Percentiles rank a stretch among this genome's conserved stretches.
These are phyloP conservation scores for Menura novaehollandiae DNA, from an alignment of 2,113 vertebrate genomes.

Conservation along the genomic window DNA sequence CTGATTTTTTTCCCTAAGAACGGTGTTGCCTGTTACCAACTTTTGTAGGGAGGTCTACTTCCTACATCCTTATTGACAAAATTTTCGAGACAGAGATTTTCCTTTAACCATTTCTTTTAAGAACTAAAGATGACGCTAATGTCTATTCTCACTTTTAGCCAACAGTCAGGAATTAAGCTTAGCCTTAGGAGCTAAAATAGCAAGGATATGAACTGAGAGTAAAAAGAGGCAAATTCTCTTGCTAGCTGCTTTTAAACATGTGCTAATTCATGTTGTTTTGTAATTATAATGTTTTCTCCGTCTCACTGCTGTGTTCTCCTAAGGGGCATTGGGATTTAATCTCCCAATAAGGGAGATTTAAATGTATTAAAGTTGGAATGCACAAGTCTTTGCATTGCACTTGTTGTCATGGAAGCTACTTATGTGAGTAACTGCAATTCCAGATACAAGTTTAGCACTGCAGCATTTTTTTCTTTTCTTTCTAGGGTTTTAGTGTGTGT, in stretches of 20 bases:
- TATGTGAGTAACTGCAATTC: not conserved
- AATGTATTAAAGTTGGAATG: not conserved
- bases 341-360: not conserved
- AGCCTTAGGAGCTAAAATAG: not conserved
- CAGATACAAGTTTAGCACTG: not conserved
- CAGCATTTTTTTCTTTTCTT: not conserved
- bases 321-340: not conserved
- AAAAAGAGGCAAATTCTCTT: not conserved
- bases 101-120: not conserved
- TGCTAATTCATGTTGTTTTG: not conserved
- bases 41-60: not conserved
- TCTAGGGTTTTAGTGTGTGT: not conserved
- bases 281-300: not conserved
- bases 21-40: not conserved
- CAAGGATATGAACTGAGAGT: not conserved
- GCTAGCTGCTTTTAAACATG: not conserved
- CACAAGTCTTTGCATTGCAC: not conserved
- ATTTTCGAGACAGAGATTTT: not conserved
- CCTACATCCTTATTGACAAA: not conserved
- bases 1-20: not conserved
- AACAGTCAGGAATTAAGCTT: not conserved
- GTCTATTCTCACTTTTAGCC: not conserved
- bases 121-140: not conserved
- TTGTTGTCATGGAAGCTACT: not conserved
- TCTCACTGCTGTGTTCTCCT: not conserved